Percentiles rank a stretch among this genome's conserved stretches.
Evolutionary conservation across 53 echinoderm and acorn worm genomes (phyloP).

Genomic region (Astropecten irregularis): DNA sequence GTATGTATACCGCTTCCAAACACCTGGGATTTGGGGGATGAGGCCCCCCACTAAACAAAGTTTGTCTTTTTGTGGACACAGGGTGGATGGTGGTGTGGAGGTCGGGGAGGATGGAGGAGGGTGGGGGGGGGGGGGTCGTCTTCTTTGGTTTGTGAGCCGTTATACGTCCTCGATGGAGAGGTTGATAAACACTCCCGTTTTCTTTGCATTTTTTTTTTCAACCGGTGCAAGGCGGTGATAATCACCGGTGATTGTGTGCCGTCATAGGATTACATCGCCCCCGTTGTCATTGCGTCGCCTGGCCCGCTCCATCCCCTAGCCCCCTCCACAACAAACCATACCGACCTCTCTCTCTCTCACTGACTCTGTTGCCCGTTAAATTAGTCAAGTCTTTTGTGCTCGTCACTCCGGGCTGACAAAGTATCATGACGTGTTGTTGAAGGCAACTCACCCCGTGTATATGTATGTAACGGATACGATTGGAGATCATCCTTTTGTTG

Average conservation of each 20-base stretch:
- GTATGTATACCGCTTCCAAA: not conserved
- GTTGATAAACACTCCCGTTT: too few species aligned
- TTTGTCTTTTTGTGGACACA: too few species aligned
- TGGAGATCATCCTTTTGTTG: not conserved
- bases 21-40: constrained; percentile 27
- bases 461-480: constrained; percentile 47
- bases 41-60: not conserved
- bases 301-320: too few species aligned
- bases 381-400: not conserved
- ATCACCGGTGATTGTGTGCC: constrained; percentile 45
- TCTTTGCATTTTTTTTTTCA: not conserved
- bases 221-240: constrained; percentile 39
- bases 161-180: too few species aligned
- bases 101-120: too few species aligned
- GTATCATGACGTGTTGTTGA: constrained; percentile 10
- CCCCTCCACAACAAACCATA: constrained; percentile 50
- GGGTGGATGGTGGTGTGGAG: too few species aligned
- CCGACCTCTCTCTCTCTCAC: not conserved
- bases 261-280: constrained; percentile 48
- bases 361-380: constrained; percentile 3
- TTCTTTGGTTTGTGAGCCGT: too few species aligned
- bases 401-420: not conserved
- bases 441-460: too few species aligned
- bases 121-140: too few species aligned
- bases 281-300: constrained; percentile 1